Base-by-base conservation (phyloP, 2,113 vertebrate genomes). In the Dicrurus megarhynchus region DNA sequence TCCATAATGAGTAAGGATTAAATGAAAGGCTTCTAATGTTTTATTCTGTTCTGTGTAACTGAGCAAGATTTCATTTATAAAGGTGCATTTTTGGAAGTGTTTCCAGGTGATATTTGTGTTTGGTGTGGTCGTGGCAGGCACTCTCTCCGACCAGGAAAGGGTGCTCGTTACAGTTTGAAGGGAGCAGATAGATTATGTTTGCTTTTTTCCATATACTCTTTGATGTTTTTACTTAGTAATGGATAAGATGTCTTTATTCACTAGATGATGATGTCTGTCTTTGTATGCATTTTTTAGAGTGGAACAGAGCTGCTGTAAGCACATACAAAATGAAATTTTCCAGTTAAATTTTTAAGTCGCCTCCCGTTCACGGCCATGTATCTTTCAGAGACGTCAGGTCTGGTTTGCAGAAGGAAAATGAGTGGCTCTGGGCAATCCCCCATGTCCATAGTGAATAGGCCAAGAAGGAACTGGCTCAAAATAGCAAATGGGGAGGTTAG, bases 171-270 rank as follows among this genome's bases (percentile, higher is more conserved):
- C 53, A 23, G 35, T 47, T 33, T 46, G 39, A 78, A 87, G 68
- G 50, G 55, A 95, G 22, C 74, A 65, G 74, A 59, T 39, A 55
- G 39, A 33, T 68, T 28, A 56, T 8, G 2, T 69, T 77, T 87
- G 55, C 27, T 91, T 84, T 95, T 55, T 37, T 86, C 27, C 3
- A 3, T 15, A 17, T 75, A 8, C 4, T 55, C 52, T 73, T 84
- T 70, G 67, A 67, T 93, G 49, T 55, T 90, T 93, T 88, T 75
- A 42, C 73, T 92, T 69, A 52, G 75, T 67, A 77, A 59, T 44
- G 55, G 52, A 10, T 74, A 77, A 63, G 69, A 61, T 1, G 2
- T 32, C 60, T 68, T 3, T 64, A 68, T 71, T 75, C 27, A 42
- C 16, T 63, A 50, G 18, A n/a, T 86, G 49, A 87, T 83, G 75